Evolutionary conservation across 1,140 invertebrate species (phyloP).

Genomic region (Kradibia gibbosae): DNA sequence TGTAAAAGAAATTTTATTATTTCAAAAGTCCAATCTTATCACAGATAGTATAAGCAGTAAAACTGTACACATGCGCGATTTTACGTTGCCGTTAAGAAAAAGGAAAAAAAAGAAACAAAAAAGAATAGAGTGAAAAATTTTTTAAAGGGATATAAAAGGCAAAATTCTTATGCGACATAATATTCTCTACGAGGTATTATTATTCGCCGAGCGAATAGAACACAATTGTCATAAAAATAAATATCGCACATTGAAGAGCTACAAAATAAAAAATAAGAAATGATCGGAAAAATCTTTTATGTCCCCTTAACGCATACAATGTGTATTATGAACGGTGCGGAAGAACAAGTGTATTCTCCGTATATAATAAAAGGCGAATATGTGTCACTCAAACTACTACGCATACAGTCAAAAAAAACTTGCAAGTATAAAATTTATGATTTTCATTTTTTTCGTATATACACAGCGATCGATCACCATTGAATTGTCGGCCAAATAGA

Average conservation of each 20-base stretch:
- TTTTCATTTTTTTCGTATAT: constrained; percentile 19
- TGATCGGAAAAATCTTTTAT: no score
- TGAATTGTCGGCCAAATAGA: constrained; percentile 14
- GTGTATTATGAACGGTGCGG: constrained; percentile 40
- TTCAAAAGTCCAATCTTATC: constrained; percentile 47
- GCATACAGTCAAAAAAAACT: constrained; percentile 48
- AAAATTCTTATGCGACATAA: neutral
- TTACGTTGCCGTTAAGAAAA: constrained; percentile 30
- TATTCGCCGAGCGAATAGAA: constrained; percentile 3
- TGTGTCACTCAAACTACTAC: constrained; percentile 49
- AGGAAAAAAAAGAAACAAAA: constrained; percentile 39
- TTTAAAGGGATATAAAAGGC: constrained; percentile 35
- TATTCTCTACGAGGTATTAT: constrained; percentile 3
- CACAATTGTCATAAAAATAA: constrained; percentile 26
- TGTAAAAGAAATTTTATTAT: constrained; percentile 47
- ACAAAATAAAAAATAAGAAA: neutral
- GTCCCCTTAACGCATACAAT: constrained; percentile 48
- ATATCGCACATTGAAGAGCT: constrained; percentile 5
- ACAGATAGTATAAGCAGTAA: constrained; percentile 51
- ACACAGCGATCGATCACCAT: constrained; percentile 29
- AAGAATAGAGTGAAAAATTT: constrained; percentile 24
- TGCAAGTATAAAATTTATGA: constrained; percentile 44
- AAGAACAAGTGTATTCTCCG: constrained; percentile 50
- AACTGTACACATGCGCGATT: constrained; percentile 50
- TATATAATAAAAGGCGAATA: constrained; percentile 45